Evolutionary conservation across 2,888 invertebrate genomes (phyloP), one percentile per base, ranked within the genome.

Genomic region (Lysandra coridon): DNA sequence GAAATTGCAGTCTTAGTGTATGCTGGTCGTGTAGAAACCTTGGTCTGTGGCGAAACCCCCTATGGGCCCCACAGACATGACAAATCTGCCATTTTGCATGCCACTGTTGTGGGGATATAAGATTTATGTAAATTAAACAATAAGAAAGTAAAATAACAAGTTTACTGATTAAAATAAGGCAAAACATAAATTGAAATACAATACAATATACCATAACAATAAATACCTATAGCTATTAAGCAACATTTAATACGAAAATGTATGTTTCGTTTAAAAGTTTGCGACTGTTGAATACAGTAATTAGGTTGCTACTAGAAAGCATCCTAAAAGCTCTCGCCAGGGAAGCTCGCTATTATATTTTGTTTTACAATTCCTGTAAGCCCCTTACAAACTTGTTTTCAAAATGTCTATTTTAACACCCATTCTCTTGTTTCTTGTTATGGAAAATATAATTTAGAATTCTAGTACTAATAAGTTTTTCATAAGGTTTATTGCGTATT

Each of bases 301-400:
- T 30, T 30, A 30, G 12, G 69, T 69, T 69, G 33, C 10, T 33
- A 69, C 33, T 69, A 37, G 69, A 17, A 69, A 33, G 69, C 69
- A 14, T 33, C 69, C 69, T 69, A 33, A 69, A 69, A 33, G 69
- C 33, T 33, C 69, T 69, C 14, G 4, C 33, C 69, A 7, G 37
- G 33, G 33, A 10, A 69, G 69, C 33, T 69, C 69, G 69, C 69
- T 17, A 69, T 69, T 69, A 69, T 17, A 69, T 69, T 69, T 69
- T 69, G 33, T 69, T 69, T 69, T 30, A 69, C 33, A 69, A 69
- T 69, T 33, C 69, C 33, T 33, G 69, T 69, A 69, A 69, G 33
- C 64, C 23, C 12, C 64, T 69, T 33, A 69, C 69, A 69, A 33
- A 10, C 4, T 33, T 69, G 69, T 69, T 69, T 69, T 69, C 4